Evolutionary conservation across 2,113 vertebrate species (phyloP), one percentile per base, ranked within the genome.

Genomic region (Sinosuthora webbiana): DNA sequence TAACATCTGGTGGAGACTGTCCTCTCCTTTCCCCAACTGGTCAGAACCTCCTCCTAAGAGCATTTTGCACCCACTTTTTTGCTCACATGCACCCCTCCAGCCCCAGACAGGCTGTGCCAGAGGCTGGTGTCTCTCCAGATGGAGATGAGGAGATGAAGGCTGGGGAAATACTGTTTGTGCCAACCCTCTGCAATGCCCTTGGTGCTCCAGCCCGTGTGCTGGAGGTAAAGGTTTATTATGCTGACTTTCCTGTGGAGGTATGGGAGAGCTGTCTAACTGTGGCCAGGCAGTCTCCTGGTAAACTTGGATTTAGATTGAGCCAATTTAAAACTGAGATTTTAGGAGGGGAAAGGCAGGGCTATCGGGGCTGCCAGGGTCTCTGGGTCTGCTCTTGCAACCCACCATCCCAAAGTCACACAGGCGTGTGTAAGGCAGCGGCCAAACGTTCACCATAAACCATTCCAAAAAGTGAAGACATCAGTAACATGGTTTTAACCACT

Each of bases 11-110:
- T n/a, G 31, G 42, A 3, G 2, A 45, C 35, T 11, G 25, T 47
- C 37, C 28, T 60, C 18, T 79, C 23, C 63, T 79, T 59, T 62
- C n/a, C 22, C 22, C 13, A 22, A 2, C 0, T 1, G 31, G 4
- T 57, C 56, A 67, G 9, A 44, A 44, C 45, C 13, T 53, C 45
- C 11, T n/a, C 41, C 24, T 47, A 35, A 11, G 21, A 44, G 74
- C 55, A 42, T 21, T 81, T 25, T 74, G 41, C 42, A 78, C 45
- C 21, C 22, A 18, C 17, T 2, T 1, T 59, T 90, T 84, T 90
- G 41, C 37, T 69, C 23, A 59, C 2, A 0, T 49, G 42, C 45
- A 17, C 14, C 4, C 25, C 24, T 57, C 17, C 33, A 4, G 25
- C 11, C 77, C 19, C 2, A 5, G 47, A 17, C 2, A 9, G 56